phyloP scores from a whole-genome alignment of 2,888 invertebrate genomes.

The Dastarcus helophoroides region DNA sequence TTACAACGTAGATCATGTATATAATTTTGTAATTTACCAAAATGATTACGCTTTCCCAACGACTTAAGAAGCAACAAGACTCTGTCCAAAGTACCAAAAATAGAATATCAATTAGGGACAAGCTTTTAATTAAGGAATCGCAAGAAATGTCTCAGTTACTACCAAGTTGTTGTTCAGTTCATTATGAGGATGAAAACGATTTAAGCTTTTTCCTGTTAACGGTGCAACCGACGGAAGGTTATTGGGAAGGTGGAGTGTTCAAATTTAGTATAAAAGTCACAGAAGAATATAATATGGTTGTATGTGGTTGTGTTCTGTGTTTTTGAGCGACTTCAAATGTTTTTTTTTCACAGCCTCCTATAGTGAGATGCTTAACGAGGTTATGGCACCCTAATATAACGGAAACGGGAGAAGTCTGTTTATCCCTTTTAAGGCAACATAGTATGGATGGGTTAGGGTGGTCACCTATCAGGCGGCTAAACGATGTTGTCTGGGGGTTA shows the following conservation, averaged over 20 bases:
- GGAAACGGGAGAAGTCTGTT: conserved; percentile 78
- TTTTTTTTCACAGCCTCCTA: conserved; percentile 63
- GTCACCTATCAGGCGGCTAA: conserved; percentile 84
- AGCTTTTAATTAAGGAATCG: conserved; percentile 68
- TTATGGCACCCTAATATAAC: conserved; percentile 96
- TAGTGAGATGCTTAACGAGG: conserved; percentile 81
- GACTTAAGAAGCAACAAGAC: conserved; percentile 53
- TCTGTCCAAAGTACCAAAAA: conserved; percentile 31
- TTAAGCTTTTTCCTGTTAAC: conserved; percentile 69
- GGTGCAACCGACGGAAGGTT: conserved; percentile 74
- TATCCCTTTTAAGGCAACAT: conserved; percentile 79
- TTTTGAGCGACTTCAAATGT: neutral
- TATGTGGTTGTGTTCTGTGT: conserved; percentile 40
- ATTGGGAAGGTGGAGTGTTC: conserved; percentile 81
- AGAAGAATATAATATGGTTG: conserved; percentile 93
- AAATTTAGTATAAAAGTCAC: conserved; percentile 76
- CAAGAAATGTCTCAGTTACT: conserved; percentile 80
- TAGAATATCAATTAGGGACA: conserved; percentile 67
- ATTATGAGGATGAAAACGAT: conserved; percentile 72
- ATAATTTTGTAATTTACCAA: too few relatives aligned
- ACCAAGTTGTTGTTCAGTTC: conserved; percentile 66
- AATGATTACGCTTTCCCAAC: conserved; percentile 65
- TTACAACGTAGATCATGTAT: too few relatives aligned
- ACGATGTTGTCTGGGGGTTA: conserved; percentile 90
- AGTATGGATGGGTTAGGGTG: conserved; percentile 86